Conservation (phyloP, 2,888 invertebrate species). For the Anticlea derivata region DNA sequence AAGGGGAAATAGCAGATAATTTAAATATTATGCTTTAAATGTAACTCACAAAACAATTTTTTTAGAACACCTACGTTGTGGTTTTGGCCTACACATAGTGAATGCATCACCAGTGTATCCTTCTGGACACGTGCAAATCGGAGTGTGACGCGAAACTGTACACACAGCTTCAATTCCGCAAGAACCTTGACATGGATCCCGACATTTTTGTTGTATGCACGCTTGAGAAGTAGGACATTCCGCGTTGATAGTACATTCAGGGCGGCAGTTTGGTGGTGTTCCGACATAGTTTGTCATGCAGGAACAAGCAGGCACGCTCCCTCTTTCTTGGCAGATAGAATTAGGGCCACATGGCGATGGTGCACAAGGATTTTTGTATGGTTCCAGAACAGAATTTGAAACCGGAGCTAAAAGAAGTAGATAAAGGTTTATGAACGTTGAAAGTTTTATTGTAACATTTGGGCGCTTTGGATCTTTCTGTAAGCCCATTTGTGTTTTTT, state of each 20-base stretch:
- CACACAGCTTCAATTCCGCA: slow-evolving; percentile 86
- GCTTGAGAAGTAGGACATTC: slow-evolving; percentile 88
- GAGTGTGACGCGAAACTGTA: slow-evolving; percentile 87
- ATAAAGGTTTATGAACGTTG: too few species aligned
- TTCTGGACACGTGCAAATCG: slow-evolving; percentile 88
- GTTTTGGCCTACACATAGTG: slow-evolving; percentile 75
- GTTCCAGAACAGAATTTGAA: slow-evolving; percentile 73
- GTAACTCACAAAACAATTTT: too few species aligned
- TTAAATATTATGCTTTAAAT: too few species aligned
- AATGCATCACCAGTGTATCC: slow-evolving; percentile 88
- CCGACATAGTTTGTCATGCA: slow-evolving; percentile 85
- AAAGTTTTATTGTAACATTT: too few species aligned
- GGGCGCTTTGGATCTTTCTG: too few species aligned
- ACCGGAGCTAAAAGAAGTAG: slow-evolving; percentile 63
- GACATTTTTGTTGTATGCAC: slow-evolving; percentile 88
- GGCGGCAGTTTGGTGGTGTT: slow-evolving; percentile 86
- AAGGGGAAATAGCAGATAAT: not conserved
- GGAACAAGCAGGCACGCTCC: slow-evolving; percentile 85
- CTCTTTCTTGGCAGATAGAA: slow-evolving; percentile 85
- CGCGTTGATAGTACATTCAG: slow-evolving; percentile 88
- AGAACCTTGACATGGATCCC: slow-evolving; percentile 88
- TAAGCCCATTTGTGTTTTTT: too few species aligned
- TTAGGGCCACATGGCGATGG: slow-evolving; percentile 89
- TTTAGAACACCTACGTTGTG: slow-evolving; percentile 54
- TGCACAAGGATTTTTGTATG: slow-evolving; percentile 80